These are phyloP conservation scores for Hyposmocoma kahamanoa DNA, from an alignment of 1,140 invertebrate genomes.

Conservation along the genomic window DNA sequence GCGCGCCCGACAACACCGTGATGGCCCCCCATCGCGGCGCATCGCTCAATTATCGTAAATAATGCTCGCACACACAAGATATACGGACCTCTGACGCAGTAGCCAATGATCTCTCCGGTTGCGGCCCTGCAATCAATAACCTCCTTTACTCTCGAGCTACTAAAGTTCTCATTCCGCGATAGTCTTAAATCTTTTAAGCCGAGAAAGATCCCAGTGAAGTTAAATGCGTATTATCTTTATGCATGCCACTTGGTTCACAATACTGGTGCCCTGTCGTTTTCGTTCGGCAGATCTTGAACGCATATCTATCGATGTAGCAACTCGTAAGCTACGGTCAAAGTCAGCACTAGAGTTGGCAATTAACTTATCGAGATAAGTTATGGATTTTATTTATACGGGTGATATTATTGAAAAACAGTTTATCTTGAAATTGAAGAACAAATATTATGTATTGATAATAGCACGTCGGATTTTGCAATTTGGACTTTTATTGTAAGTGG, in stretches of 20 bases:
- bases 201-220: conserved; percentile 33
- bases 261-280: conserved; percentile 48
- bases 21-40: conserved; percentile 69
- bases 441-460: too few relatives aligned
- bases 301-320: conserved; percentile 54
- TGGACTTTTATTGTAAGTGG: too few relatives aligned
- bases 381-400: too few relatives aligned
- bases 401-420: too few relatives aligned
- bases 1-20: conserved; percentile 62
- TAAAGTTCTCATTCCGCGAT: conserved; percentile 32
- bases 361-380: too few relatives aligned
- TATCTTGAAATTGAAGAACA: too few relatives aligned
- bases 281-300: conserved; percentile 48
- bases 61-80: conserved; percentile 71
- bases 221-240: conserved; percentile 71
- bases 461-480: too few relatives aligned
- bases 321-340: conserved; percentile 35
- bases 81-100: conserved; percentile 59
- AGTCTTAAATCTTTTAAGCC: conserved; percentile 33
- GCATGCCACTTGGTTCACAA: conserved; percentile 67
- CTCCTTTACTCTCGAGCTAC: conserved; percentile 26
- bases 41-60: conserved; percentile 74
- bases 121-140: conserved; percentile 27
- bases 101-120: conserved; percentile 52
- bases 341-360: conserved; percentile 1